Base-by-base conservation (phyloP, 1,140 invertebrate genomes). In the Macrocentrus cingulum region DNA sequence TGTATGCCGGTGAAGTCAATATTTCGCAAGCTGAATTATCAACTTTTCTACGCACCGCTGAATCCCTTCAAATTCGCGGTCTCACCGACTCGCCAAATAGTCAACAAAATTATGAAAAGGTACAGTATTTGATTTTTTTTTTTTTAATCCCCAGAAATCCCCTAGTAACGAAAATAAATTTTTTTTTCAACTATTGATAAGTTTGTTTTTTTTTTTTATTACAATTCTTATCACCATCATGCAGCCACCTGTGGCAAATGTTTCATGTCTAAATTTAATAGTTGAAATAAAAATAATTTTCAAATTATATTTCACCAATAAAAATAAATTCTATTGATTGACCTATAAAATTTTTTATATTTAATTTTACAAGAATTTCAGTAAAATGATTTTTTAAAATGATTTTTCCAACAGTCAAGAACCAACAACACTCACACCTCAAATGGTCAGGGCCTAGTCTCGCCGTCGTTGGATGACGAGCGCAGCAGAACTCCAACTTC, bases 1-100 rank as follows among this genome's bases (percentile, higher is more conserved):
- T 92, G 86, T 94, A 94, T 70, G 84, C 87, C 73, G 93, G 93
- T 53, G 92, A 95, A 80, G 92, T 95, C 6, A 94, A 94, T 74
- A 91, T 96, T 51, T 88, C 91, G 61, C 90, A 94, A 74, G 90
- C 91, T 59, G 91, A 94, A 69, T 79, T 95, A 65, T 85, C 91
- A 63, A 88, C 90, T 9, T 92, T 95, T 81, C 79, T 96, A 59
- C 87, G 91, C 68, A 94, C 91, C 58, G 92, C 93, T 39, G 91
- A 94, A 75, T 82, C 91, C 63, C 81, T 95, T 64, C 89, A 94
- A 81, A 91, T 95, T 62, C 90, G 92, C 78, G 92, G 92, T 60
- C 82, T 95, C 61, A 91, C 91, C 39, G 87, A 88, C 65, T 80
- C 76, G 59, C 76, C 78, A 67, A 77, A 68, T 63, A 79, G 70